These are phyloP conservation scores for Bombus ignitus DNA, from an alignment of 1,140 invertebrate species.

Conservation along the genomic window DNA sequence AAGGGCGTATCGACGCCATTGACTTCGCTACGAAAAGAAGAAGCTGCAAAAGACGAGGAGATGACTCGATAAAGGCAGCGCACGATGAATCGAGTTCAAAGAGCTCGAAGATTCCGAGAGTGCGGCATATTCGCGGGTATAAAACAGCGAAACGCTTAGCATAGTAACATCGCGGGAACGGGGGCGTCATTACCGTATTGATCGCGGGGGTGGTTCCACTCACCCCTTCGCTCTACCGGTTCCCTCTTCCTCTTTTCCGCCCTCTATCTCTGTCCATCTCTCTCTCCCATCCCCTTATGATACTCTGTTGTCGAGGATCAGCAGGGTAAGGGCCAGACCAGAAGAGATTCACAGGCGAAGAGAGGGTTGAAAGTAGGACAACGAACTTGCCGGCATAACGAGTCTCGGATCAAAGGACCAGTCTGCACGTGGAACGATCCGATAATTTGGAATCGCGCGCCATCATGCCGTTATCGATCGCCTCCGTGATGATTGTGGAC, in stretches of 20 bases:
- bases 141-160: conserved; percentile 74
- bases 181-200: conserved; percentile 70
- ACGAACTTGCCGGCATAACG: conserved; percentile 61
- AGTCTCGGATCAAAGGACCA: conserved; percentile 58
- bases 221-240: conserved; percentile 25
- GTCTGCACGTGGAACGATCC: conserved; percentile 34
- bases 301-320: conserved; percentile 23
- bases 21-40: not conserved
- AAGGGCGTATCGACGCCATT: not conserved
- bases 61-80: conserved; percentile 28
- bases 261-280: conserved; percentile 2
- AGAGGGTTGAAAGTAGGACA: conserved; percentile 72
- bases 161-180: conserved; percentile 63
- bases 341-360: conserved; percentile 32
- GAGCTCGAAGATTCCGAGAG: conserved; percentile 34
- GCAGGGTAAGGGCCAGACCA: conserved; percentile 35
- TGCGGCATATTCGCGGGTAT: conserved; percentile 59
- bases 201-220: conserved; percentile 65
- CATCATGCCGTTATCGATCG: conserved; percentile 45
- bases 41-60: not conserved
- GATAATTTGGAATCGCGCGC: conserved; percentile 46
- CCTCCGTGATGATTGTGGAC: conserved; percentile 20
- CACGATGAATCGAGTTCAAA: conserved; percentile 52
- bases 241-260: not conserved
- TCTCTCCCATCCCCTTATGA: not conserved